Evolutionary conservation across 2,888 invertebrate species (phyloP), one percentile per base, ranked within the genome.

Genomic region (Saturnia pavonia): DNA sequence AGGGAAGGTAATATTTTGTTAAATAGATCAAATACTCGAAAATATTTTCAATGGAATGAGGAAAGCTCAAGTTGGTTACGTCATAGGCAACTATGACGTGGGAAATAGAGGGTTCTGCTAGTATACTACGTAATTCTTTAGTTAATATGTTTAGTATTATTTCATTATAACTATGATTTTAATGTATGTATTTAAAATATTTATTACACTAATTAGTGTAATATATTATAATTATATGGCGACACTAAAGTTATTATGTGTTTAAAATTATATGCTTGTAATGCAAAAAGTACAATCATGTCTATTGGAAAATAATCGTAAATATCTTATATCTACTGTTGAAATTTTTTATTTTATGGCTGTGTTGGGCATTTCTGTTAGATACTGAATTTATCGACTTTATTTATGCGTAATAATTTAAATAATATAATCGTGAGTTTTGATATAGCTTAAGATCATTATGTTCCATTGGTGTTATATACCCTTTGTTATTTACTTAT

Each of bases 291-390:
- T 60, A 19, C 16, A 60, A 27, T 60, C n/a, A 54, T 27, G 12
- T 27, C 57, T 60, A 60, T 57, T 67, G 54, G 43, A 70, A 67
- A 54, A 27, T 40, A 43, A 67, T 70, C 70, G 54, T 67, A 51
- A 70, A n/a, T 48, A 51, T 45, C 22, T 48, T 65, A 34, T 68
- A 48, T 14, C n/a, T n/a, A n/a, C n/a, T 68, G 12, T 66, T 67
- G 54, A 70, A 66, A 70, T 67, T 67, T 54, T 54, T 42, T 14
- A 70, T 25, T 74, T 71, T 71, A 72, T 76, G 80, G 80, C 80
- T 81, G 81, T 81, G 81, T 75, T 76, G 68, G 42, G 79, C 80
- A 79, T 80, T 80, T 80, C 70, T 70, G 65, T 70, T 25, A 65
- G 65, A 66, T 66, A 70, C 65, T 67, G 42, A 51, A 66, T 42